Evolutionary conservation across 2,888 invertebrate species (phyloP).

Genomic region (Drosophila suboccidentalis): DNA sequence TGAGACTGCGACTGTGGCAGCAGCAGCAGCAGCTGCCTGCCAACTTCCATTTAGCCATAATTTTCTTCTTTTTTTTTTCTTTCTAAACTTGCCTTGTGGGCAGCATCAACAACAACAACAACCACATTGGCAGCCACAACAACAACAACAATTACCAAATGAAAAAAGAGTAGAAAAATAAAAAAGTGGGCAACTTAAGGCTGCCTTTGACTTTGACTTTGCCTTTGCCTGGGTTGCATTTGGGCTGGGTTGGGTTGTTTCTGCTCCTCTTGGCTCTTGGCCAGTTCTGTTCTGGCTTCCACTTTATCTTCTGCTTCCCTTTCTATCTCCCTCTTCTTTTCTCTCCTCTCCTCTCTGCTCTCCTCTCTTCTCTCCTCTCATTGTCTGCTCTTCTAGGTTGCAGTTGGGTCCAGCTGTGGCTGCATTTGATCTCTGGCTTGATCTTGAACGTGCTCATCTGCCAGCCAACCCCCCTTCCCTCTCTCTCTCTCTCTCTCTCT

Average conservation of each 20-base stretch:
- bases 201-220: constrained; percentile 15
- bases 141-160: constrained; percentile 56
- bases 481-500: not conserved
- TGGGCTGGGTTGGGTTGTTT: constrained; percentile 32
- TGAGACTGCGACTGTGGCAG: constrained; percentile 5
- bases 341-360: constrained; percentile 11
- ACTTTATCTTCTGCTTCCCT: constrained; percentile 18
- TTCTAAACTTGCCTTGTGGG: constrained; percentile 46
- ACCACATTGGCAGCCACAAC: constrained; percentile 24
- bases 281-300: constrained; percentile 2
- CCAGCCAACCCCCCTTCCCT: constrained; percentile 16
- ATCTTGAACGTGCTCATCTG: constrained; percentile 79
- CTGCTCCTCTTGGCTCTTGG: constrained; percentile 7
- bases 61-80: constrained; percentile 44
- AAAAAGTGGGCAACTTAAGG: constrained; percentile 51
- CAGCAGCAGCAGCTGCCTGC: constrained; percentile 42
- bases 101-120: constrained; percentile 28
- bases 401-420: constrained; percentile 35
- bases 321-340: constrained; percentile 14
- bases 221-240: constrained; percentile 31
- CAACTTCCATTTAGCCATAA: constrained; percentile 66
- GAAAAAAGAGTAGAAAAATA: not conserved
- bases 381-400: constrained; percentile 13
- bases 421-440: constrained; percentile 78
- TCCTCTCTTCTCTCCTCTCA: constrained; percentile 10